Percentiles rank a stretch among this genome's conserved stretches.
phyloP scores from a whole-genome alignment of 2,113 vertebrate genomes.

The Bos taurus region DNA sequence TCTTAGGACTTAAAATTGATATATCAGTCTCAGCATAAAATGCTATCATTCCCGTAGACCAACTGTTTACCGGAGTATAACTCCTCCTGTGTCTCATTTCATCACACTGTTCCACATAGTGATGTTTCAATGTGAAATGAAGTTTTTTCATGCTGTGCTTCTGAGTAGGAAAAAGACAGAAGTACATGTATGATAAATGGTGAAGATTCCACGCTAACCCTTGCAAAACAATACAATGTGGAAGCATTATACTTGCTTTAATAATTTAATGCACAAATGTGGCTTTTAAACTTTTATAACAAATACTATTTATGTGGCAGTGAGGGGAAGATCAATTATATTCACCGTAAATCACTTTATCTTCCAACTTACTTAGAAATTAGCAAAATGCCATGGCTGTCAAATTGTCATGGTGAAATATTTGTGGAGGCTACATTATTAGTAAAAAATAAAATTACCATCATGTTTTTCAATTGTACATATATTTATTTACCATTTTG shows the following conservation, averaged over 20 bases:
- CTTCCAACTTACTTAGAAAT: slow-evolving; percentile 73
- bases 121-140: slow-evolving; percentile 94
- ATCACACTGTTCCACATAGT: slow-evolving; percentile 88
- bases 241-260: slow-evolving; percentile 87
- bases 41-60: slow-evolving; percentile 86
- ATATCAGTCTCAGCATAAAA: slow-evolving; percentile 90
- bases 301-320: slow-evolving; percentile 81
- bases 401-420: slow-evolving; percentile 59
- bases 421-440: slow-evolving; percentile 24
- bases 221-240: slow-evolving; percentile 87
- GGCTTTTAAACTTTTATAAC: slow-evolving; percentile 92
- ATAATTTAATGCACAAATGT: slow-evolving; percentile 89
- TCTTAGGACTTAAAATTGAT: slow-evolving; percentile 88
- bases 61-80: slow-evolving; percentile 89
- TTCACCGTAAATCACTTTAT: slow-evolving; percentile 71
- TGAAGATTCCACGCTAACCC: slow-evolving; percentile 83
- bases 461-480: slow-evolving; percentile 48
- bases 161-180: slow-evolving; percentile 88
- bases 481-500: slow-evolving; percentile 49
- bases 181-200: slow-evolving; percentile 87
- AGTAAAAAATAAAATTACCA: slow-evolving; percentile 48
- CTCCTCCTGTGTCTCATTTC: slow-evolving; percentile 91
- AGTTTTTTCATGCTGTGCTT: slow-evolving; percentile 92
- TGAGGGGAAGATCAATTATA: slow-evolving; percentile 68
- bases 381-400: slow-evolving; percentile 55